Percentiles rank a stretch among this genome's conserved stretches.
Evolutionary conservation across 2,113 vertebrate species (phyloP).

Genomic region (Thalassoma bifasciatum): DNA sequence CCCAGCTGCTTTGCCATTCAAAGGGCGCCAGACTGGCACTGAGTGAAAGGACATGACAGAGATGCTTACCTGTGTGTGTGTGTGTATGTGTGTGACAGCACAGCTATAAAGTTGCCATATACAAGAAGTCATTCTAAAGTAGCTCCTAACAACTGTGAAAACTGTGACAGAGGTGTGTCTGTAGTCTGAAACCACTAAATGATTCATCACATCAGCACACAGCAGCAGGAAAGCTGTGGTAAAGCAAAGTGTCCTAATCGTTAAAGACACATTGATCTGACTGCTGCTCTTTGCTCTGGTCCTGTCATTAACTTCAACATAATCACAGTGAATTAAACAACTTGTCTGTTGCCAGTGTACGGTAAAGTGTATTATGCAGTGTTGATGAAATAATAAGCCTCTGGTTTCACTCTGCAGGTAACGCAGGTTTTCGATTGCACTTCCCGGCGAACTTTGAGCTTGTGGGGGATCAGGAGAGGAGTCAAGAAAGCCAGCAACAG

Average conservation of each 20-base stretch:
- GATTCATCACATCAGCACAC: slow-evolving; percentile 26
- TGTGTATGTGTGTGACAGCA: slow-evolving; percentile 4
- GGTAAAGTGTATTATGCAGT: slow-evolving; percentile 6
- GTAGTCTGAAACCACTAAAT: slow-evolving; percentile 20
- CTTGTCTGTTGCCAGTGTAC: slow-evolving; percentile 27
- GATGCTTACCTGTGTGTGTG: slow-evolving; percentile 62
- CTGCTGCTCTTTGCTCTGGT: slow-evolving; percentile 24
- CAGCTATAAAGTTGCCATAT: slow-evolving; percentile 46
- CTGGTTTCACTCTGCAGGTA: slow-evolving; percentile 73
- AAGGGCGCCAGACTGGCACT: slow-evolving; percentile 74
- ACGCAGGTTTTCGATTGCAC: slow-evolving; percentile 83
- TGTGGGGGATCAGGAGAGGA: slow-evolving; percentile 59
- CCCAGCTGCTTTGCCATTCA: slow-evolving; percentile 80
- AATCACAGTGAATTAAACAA: neutral
- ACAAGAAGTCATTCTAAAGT: slow-evolving; percentile 47
- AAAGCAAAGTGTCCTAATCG: slow-evolving; percentile 6
- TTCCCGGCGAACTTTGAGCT: slow-evolving; percentile 78
- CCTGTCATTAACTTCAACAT: neutral
- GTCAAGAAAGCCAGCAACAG: slow-evolving; percentile 42
- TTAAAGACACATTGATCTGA: slow-evolving; percentile 8
- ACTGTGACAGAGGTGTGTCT: slow-evolving; percentile 17
- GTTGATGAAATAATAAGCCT: slow-evolving; percentile 42
- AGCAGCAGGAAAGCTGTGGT: slow-evolving; percentile 33
- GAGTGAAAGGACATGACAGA: slow-evolving; percentile 64
- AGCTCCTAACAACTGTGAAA: slow-evolving; percentile 27